Evolutionary conservation across 1,140 invertebrate genomes (phyloP).

Genomic region (Drosophila insularis): DNA sequence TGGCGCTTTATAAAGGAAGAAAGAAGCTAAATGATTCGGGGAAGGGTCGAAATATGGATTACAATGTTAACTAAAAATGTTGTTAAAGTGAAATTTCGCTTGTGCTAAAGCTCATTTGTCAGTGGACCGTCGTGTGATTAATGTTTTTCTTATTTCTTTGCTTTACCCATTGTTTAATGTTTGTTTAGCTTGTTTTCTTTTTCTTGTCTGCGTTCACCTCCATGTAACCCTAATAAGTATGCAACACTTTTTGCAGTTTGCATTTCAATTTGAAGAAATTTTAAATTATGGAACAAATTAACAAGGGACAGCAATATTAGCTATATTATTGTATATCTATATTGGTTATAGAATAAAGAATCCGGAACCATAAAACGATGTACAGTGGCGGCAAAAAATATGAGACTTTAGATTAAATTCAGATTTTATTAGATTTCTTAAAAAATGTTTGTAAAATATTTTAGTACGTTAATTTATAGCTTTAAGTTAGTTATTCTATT

Average conservation of each 20-base stretch:
- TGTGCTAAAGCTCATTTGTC: constrained; percentile 2
- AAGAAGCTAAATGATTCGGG: neutral
- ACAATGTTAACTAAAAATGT: constrained; percentile 51
- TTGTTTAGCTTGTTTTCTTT: neutral
- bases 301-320: too few species aligned
- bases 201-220: too few species aligned
- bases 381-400: too few species aligned
- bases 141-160: neutral
- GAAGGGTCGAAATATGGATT: constrained; percentile 57
- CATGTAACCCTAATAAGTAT: neutral
- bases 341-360: too few species aligned
- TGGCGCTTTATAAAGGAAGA: neutral
- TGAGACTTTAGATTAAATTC: too few species aligned
- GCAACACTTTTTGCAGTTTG: constrained; percentile 3
- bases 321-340: too few species aligned
- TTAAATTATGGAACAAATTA: too few species aligned
- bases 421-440: too few species aligned
- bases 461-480: too few species aligned
- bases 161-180: neutral
- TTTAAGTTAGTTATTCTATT: too few species aligned
- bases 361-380: too few species aligned
- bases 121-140: neutral
- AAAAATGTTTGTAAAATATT: too few species aligned
- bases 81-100: neutral
- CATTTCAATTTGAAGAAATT: neutral